Conservation (phyloP, 2,113 vertebrate genomes). For the Spea multiplicata region DNA sequence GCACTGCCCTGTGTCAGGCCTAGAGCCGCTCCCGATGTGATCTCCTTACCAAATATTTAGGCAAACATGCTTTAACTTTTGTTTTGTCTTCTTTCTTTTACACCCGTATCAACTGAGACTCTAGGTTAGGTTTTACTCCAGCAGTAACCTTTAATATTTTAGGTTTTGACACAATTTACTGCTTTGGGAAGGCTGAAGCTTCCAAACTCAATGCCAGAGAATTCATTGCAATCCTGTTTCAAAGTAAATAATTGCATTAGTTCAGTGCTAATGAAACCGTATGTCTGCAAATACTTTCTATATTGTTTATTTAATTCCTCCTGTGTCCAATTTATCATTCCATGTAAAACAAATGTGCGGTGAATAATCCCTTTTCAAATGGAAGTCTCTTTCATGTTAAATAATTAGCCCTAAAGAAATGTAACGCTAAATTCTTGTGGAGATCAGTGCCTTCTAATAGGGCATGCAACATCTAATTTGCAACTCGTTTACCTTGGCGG, state of each 20-base stretch:
- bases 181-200: neutral
- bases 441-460: constrained; percentile 44
- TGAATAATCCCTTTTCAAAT: neutral
- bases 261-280: constrained; percentile 15
- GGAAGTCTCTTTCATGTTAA: constrained; percentile 29
- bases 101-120: too few species aligned
- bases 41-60: too few species aligned
- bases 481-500: constrained; percentile 40
- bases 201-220: constrained; percentile 14
- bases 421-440: constrained; percentile 40
- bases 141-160: neutral
- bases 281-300: constrained; percentile 29
- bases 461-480: constrained; percentile 35
- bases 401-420: constrained; percentile 44
- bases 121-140: too few species aligned
- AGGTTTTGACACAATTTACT: constrained; percentile 1
- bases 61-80: too few species aligned
- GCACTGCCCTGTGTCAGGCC: too few species aligned
- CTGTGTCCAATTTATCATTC: constrained; percentile 30
- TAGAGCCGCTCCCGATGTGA: too few species aligned
- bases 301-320: constrained; percentile 38
- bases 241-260: constrained; percentile 42
- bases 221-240: constrained; percentile 19
- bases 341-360: constrained; percentile 11
- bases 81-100: too few species aligned